A percentile compares a stretch with the other conserved stretches of the same genome.
Evolutionary conservation across 2,113 vertebrate species (phyloP).

Genomic region (Protobothrops flavoviridis): DNA sequence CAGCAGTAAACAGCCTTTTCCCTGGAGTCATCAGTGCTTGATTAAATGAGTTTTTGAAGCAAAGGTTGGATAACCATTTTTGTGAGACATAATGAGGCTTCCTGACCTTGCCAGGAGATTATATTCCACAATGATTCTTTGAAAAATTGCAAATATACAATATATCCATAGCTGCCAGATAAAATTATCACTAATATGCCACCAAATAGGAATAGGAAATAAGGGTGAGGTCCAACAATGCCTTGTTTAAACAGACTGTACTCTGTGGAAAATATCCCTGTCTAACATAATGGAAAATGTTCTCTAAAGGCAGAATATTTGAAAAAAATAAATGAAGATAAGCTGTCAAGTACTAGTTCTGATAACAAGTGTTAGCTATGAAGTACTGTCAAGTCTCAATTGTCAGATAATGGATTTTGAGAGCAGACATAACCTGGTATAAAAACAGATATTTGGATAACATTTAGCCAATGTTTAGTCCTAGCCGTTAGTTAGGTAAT

Average conservation of each 20-base stretch:
- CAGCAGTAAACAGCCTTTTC: background rate
- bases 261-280: background rate
- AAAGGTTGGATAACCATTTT: background rate
- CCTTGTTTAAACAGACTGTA: no score
- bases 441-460: background rate
- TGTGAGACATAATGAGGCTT: background rate
- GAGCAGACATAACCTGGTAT: background rate
- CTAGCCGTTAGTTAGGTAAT: background rate
- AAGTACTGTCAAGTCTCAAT: background rate
- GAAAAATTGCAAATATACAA: background rate
- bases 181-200: background rate
- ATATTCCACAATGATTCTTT: background rate
- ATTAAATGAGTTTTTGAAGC: background rate
- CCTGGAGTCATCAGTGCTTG: background rate
- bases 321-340: background rate
- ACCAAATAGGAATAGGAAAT: background rate
- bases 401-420: background rate
- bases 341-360: background rate
- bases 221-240: background rate
- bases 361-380: background rate
- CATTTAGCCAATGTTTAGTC: background rate
- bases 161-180: background rate
- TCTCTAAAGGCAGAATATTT: background rate
- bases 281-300: background rate
- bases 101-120: background rate